A percentile compares a stretch with the other conserved stretches of the same genome.
These are phyloP conservation scores for Tillus elongatus DNA, from an alignment of 2,888 invertebrate genomes.

Conservation along the genomic window DNA sequence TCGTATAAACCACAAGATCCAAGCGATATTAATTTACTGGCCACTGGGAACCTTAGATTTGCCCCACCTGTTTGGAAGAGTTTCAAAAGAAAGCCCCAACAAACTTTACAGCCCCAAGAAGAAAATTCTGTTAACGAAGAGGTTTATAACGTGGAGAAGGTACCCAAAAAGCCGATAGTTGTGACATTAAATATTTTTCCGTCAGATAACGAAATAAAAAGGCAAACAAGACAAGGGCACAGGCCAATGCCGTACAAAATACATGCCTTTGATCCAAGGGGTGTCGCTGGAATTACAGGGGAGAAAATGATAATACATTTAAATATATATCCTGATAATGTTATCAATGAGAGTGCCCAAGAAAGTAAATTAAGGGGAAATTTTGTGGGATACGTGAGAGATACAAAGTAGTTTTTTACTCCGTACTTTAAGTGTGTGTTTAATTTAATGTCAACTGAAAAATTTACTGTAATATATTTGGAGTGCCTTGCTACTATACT, in stretches of 20 bases:
- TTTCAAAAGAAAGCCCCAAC: slow-evolving; percentile 12
- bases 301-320: slow-evolving; percentile 26
- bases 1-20: slow-evolving; percentile 64
- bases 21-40: slow-evolving; percentile 64
- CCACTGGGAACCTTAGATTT: slow-evolving; percentile 46
- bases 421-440: no score
- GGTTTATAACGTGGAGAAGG: neutral
- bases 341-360: neutral
- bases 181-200: slow-evolving; percentile 28
- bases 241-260: slow-evolving; percentile 13
- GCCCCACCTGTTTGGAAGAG: slow-evolving; percentile 35
- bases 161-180: slow-evolving; percentile 19
- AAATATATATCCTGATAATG: slow-evolving; percentile 23
- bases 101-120: slow-evolving; percentile 8
- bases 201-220: slow-evolving; percentile 15
- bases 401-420: no score
- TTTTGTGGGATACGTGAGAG: no score
- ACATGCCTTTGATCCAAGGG: slow-evolving; percentile 10
- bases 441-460: no score
- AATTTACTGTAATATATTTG: no score
- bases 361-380: no score
- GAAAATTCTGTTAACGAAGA: slow-evolving; percentile 11
- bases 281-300: slow-evolving; percentile 7
- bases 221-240: neutral
- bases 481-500: no score